Conservation (phyloP, 2,888 invertebrate species). For the Calameuta pallipes region DNA sequence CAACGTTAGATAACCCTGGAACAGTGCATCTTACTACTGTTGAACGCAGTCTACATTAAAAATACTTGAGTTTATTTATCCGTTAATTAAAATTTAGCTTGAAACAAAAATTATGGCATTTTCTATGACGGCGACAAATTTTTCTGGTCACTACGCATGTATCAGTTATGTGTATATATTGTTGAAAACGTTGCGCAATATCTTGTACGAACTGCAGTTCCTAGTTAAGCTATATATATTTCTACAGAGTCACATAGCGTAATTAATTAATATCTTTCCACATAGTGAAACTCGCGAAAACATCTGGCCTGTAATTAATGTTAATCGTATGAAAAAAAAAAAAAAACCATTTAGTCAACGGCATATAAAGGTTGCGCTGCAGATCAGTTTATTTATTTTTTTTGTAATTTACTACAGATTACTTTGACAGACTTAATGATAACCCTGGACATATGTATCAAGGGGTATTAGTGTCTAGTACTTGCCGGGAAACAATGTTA, state of each 20-base stretch:
- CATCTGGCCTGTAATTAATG: neutral
- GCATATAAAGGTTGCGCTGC: neutral
- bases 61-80: slow-evolving; percentile 17
- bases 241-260: too few species aligned
- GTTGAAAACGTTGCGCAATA: neutral
- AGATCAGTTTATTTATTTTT: neutral
- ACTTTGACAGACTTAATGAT: neutral
- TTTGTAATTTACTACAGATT: neutral
- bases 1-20: slow-evolving; percentile 52
- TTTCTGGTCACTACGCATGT: neutral
- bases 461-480: neutral
- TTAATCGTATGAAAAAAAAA: neutral
- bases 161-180: neutral
- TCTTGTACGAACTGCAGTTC: too few species aligned
- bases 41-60: slow-evolving; percentile 9
- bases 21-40: slow-evolving; percentile 33
- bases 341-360: neutral
- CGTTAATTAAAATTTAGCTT: neutral
- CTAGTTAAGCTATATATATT: too few species aligned
- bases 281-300: too few species aligned
- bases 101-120: too few species aligned
- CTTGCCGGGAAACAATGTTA: neutral
- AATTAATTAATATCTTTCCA: too few species aligned
- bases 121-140: neutral
- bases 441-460: neutral